phyloP scores from a whole-genome alignment of 1,140 invertebrate genomes.

The Drosophila funebris region DNA sequence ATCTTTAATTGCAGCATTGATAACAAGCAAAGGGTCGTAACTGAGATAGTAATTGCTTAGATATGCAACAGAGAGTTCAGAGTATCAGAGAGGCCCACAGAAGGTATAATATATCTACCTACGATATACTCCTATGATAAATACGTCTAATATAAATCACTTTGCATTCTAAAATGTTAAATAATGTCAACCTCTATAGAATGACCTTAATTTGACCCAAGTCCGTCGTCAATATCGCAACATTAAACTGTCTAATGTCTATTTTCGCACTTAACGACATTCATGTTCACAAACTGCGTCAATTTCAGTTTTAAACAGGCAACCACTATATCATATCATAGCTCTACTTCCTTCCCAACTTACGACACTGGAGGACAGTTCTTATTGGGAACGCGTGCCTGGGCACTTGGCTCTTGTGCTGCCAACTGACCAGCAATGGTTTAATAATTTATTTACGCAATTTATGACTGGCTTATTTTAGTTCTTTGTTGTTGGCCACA shows the following conservation, averaged over 20 bases:
- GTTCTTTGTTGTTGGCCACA: constrained; percentile 7
- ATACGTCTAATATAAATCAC: no score
- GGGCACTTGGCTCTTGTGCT: constrained; percentile 16
- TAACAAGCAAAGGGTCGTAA: background rate
- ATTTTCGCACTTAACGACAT: constrained; percentile 41
- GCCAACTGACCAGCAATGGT: constrained; percentile 18
- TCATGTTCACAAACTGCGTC: constrained; percentile 36
- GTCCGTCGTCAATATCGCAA: constrained; percentile 18
- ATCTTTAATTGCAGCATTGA: background rate
- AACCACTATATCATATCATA: background rate
- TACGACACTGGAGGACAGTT: background rate
- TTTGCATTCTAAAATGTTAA: no score
- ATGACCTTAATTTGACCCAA: constrained; percentile 63
- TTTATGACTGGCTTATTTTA: constrained; percentile 62
- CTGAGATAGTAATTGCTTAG: background rate
- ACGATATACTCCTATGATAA: no score
- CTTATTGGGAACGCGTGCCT: constrained; percentile 46
- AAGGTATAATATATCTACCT: no score
- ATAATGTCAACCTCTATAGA: no score
- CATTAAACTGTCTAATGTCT: constrained; percentile 31
- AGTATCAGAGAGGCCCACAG: no score
- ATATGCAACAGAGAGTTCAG: background rate
- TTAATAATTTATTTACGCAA: constrained; percentile 81
- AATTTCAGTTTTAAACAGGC: constrained; percentile 44
- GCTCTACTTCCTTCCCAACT: background rate